These are phyloP conservation scores for Eucidaris tribuloides DNA, from an alignment of 35 echinoderm and acorn worm species.

Conservation along the genomic window DNA sequence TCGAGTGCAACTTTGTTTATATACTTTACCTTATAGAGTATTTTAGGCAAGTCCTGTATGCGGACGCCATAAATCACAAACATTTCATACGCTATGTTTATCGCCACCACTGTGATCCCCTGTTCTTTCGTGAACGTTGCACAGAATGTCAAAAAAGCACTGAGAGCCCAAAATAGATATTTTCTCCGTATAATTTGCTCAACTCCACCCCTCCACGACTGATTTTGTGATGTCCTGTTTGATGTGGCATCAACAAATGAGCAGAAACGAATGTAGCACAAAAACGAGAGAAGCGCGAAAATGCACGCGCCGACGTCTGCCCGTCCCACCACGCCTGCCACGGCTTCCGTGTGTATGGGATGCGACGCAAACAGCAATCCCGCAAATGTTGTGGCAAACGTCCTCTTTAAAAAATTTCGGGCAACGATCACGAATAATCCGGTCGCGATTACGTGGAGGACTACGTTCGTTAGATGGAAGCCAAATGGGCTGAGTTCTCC, in stretches of 20 bases:
- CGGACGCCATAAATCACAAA: conserved; percentile 57
- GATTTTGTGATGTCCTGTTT: no score
- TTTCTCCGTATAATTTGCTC: no score
- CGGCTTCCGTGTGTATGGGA: conserved; percentile 95
- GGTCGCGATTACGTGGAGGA: conserved; percentile 51
- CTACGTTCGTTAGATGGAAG: conserved; percentile 76
- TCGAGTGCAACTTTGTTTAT: no score
- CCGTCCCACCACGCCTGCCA: conserved; percentile 85
- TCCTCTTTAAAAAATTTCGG: conserved; percentile 1
- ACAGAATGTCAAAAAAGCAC: conserved; percentile 34
- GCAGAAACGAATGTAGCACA: conserved; percentile 67
- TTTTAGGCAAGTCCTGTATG: conserved; percentile 23
- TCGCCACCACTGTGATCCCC: conserved; percentile 82
- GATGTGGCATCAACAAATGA: no score
- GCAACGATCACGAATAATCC: conserved; percentile 10
- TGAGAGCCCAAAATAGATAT: conserved; percentile 30
- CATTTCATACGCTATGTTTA: conserved; percentile 89
- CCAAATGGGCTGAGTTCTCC: conserved; percentile 77
- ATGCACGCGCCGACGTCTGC: conserved; percentile 86
- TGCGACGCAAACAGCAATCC: conserved; percentile 65
- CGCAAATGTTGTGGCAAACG: conserved; percentile 16
- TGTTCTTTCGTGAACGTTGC: conserved; percentile 95
- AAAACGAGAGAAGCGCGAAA: conserved; percentile 73
- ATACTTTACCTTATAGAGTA: conserved; percentile 87
- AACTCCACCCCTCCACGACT: no score